These are phyloP conservation scores for Plagiodera versicolora DNA, from an alignment of 2,888 invertebrate species.

Conservation along the genomic window DNA sequence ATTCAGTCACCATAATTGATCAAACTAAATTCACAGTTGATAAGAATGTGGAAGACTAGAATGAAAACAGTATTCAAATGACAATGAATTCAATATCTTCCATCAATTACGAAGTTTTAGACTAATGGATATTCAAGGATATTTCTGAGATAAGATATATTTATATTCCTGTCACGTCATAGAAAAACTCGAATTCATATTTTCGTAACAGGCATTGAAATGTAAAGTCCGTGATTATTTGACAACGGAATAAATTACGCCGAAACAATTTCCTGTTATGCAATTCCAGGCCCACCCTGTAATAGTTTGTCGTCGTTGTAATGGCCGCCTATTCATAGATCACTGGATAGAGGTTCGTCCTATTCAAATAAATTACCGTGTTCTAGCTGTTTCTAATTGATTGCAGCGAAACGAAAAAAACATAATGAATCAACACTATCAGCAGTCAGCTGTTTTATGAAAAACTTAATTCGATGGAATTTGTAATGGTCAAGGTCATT, in stretches of 20 bases:
- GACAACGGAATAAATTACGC: slow-evolving; percentile 23
- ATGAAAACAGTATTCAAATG: too few relatives aligned
- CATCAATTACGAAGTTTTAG: too few relatives aligned
- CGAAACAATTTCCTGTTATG: slow-evolving; percentile 38
- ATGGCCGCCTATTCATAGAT: slow-evolving; percentile 31
- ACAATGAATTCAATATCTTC: too few relatives aligned
- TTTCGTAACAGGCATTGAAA: background rate
- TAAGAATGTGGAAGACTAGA: too few relatives aligned
- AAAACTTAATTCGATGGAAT: background rate
- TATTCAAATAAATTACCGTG: slow-evolving; percentile 27
- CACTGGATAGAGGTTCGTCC: slow-evolving; percentile 31
- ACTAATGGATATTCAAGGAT: too few relatives aligned
- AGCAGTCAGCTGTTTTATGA: background rate
- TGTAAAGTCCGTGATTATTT: background rate
- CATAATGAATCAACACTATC: background rate
- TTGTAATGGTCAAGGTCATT: background rate
- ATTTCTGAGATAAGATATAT: too few relatives aligned
- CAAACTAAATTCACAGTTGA: too few relatives aligned
- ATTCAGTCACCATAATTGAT: too few relatives aligned
- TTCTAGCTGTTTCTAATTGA: slow-evolving; percentile 18
- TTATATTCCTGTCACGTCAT: too few relatives aligned
- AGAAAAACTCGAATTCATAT: background rate
- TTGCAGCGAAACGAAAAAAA: background rate
- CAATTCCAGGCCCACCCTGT: slow-evolving; percentile 38
- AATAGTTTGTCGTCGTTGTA: slow-evolving; percentile 27